Evolutionary conservation across 2,113 vertebrate genomes (phyloP).

Genomic region (Chauna torquata): DNA sequence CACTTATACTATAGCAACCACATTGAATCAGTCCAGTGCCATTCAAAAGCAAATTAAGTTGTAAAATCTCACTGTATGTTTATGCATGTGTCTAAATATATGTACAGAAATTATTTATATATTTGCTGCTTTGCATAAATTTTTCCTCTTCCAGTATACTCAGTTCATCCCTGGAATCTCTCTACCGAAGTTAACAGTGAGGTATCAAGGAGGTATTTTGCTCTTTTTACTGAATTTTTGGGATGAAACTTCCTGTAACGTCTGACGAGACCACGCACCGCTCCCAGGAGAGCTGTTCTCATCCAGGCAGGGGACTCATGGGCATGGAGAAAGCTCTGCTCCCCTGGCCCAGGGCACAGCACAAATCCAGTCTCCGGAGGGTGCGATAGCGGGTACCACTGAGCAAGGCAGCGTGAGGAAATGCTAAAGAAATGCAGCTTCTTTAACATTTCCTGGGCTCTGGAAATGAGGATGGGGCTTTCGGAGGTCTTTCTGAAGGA

Average conservation of each 20-base stretch:
- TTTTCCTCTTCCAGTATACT: neutral
- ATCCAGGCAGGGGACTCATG: neutral
- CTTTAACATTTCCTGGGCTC: neutral
- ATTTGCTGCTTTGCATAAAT: neutral
- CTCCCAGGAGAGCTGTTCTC: neutral
- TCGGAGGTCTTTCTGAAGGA: neutral
- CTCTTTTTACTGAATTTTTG: neutral
- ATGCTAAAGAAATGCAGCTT: neutral
- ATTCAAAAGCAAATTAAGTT: slow-evolving; percentile 49
- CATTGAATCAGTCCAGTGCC: slow-evolving; percentile 31
- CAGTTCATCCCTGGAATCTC: neutral
- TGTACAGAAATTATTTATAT: slow-evolving; percentile 13
- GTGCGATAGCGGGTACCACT: no score
- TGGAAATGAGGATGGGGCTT: neutral
- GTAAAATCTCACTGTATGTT: neutral
- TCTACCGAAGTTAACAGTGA: neutral
- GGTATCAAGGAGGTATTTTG: neutral
- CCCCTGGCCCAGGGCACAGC: neutral
- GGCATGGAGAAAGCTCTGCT: neutral
- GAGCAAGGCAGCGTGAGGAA: neutral
- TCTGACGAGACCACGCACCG: neutral
- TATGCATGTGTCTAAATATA: slow-evolving; percentile 10
- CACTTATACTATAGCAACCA: slow-evolving; percentile 16
- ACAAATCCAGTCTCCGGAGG: neutral
- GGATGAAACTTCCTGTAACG: neutral